Base-by-base conservation (phyloP, 2,888 invertebrate genomes). In the Meiosimyza decipiens region DNA sequence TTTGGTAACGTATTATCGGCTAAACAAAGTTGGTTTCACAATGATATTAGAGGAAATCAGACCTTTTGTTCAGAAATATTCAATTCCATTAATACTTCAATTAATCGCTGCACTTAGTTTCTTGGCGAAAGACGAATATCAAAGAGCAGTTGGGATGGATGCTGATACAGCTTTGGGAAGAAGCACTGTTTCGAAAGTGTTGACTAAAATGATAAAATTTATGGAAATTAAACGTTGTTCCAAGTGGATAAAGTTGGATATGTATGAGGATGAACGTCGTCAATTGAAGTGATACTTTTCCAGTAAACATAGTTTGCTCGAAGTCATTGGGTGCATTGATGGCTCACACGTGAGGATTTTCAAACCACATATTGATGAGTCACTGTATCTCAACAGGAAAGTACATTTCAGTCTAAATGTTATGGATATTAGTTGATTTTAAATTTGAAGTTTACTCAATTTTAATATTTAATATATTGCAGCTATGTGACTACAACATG, bases 401-500 rank as follows among this genome's bases (percentile, higher is more conserved):
- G 22, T 22, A 5, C 3, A 13, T 15, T 28, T 59, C 28, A 59
- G 59, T 13, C 6, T 59, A 28, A 59, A 59, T 59, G 13, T 22
- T 59, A 59, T 6, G n/a, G 28, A 22, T 59, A 5, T 55, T 3
- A 11, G 55, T 55, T n/a, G 16, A n/a, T 12, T 9, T 1, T 12
- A 59, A 22, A 22, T 22, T 22, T 22, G 2, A 2, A 22, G 22
- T 22, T 22, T 22, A 22, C 22, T 22, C 22, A 22, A 22, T 1
- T 22, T 22, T 22, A 22, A 22, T 22, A 22, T 22, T 22, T 22
- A 12, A 59, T 59, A 22, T 59, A 28, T 59, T 59, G 15, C 28
- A 59, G 7, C 22, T 71, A 9, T 67, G 71, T 66, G 67, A 73
- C 22, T 40, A 49, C 57, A 59, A 74, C 47, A 74, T 72, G 63